Evolutionary conservation across 2,888 invertebrate species (phyloP).

Genomic region (Dermolepida albohirtum): DNA sequence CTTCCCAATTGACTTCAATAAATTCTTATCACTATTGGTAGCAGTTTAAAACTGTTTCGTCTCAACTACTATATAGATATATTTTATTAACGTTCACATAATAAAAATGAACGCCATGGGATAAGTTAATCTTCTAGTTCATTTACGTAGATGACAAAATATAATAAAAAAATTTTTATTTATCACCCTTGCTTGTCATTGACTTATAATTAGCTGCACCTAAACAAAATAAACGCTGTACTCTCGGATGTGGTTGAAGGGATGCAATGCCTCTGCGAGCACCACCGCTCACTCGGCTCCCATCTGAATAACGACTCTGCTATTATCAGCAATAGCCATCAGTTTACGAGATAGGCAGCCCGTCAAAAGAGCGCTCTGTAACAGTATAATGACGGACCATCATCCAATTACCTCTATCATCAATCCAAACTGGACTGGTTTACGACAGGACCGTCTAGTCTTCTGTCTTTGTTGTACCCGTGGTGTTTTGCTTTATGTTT

Average conservation of each 20-base stretch:
- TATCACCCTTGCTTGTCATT: conserved; percentile 2
- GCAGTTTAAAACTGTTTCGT: too few species aligned
- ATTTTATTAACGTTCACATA: not conserved
- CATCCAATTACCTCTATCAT: conserved; percentile 64
- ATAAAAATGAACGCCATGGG: not conserved
- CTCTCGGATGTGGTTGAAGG: not conserved
- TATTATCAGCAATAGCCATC: conserved; percentile 60
- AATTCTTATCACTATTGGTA: too few species aligned
- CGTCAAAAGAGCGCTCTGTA: conserved; percentile 60
- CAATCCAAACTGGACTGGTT: conserved; percentile 61
- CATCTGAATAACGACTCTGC: conserved; percentile 56
- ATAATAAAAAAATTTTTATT: not conserved
- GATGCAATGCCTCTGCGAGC: too few species aligned
- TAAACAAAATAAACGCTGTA: not conserved
- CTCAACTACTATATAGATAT: not conserved
- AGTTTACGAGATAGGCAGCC: conserved; percentile 57
- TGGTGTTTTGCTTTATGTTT: not conserved
- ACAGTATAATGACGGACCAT: conserved; percentile 62
- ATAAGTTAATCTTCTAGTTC: too few species aligned
- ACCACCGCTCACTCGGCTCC: conserved; percentile 21
- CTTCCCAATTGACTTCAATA: too few species aligned
- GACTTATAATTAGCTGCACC: conserved; percentile 15
- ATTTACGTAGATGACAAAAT: too few species aligned
- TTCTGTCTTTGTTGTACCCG: conserved; percentile 5
- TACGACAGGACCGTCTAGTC: not conserved